phyloP scores from a whole-genome alignment of 2,113 vertebrate species.

The Campylomormyrus numenius region DNA sequence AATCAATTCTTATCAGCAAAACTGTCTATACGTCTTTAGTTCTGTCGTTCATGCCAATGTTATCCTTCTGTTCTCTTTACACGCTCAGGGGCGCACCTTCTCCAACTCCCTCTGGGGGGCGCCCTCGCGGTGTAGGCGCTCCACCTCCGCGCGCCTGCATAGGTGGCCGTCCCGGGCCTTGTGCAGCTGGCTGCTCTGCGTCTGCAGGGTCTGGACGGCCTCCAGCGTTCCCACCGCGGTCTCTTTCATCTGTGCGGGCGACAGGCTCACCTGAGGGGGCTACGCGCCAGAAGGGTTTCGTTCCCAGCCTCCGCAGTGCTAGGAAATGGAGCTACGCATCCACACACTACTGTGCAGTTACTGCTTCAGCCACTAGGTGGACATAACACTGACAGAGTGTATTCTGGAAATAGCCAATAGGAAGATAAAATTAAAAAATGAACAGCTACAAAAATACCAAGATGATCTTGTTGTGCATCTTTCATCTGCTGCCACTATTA shows the following conservation, averaged over 20 bases:
- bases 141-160: slow-evolving; percentile 75
- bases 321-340: background rate
- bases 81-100: slow-evolving; percentile 61
- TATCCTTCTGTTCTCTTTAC: background rate
- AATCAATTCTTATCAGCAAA: background rate
- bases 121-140: slow-evolving; percentile 77
- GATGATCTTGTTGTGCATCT: background rate
- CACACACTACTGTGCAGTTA: background rate
- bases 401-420: background rate
- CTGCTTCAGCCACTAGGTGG: background rate
- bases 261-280: background rate
- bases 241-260: slow-evolving; percentile 74
- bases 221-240: slow-evolving; percentile 81
- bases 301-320: background rate
- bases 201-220: slow-evolving; percentile 76
- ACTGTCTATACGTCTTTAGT: background rate
- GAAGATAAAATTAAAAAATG: background rate
- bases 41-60: background rate
- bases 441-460: background rate
- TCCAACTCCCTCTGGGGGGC: slow-evolving; percentile 84
- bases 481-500: background rate
- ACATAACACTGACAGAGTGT: background rate
- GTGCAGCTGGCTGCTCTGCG: slow-evolving; percentile 76
- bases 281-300: background rate
- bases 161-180: slow-evolving; percentile 84